These are phyloP conservation scores for Apodemia hepburni DNA, from an alignment of 2,888 invertebrate genomes.

Conservation along the genomic window DNA sequence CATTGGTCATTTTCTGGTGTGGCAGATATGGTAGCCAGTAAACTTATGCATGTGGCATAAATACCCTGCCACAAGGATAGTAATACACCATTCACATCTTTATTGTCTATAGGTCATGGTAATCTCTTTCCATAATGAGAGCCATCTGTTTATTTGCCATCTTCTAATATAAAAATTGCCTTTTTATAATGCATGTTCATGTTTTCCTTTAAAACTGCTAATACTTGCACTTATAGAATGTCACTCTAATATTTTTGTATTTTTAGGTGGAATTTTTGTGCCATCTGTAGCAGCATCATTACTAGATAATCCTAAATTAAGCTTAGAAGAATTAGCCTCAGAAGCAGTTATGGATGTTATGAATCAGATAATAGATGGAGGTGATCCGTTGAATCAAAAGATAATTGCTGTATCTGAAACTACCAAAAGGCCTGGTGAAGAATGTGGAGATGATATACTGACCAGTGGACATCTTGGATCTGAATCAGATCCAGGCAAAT, in stretches of 20 bases:
- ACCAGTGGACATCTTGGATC: constrained; percentile 53
- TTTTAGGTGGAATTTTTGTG: constrained; percentile 74
- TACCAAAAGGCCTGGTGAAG: constrained; percentile 67
- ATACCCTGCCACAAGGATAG: no score
- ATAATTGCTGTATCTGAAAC: constrained; percentile 61
- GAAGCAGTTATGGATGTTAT: constrained; percentile 85
- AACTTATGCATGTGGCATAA: no score
- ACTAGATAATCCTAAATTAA: constrained; percentile 72
- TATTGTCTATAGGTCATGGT: no score
- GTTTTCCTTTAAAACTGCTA: neutral
- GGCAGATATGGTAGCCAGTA: no score
- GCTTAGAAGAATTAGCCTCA: constrained; percentile 79
- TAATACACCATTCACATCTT: no score
- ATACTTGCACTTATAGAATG: neutral
- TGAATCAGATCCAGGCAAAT: constrained; percentile 56
- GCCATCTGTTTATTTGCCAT: no score
- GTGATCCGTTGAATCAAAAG: constrained; percentile 79
- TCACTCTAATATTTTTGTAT: neutral
- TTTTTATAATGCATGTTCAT: no score
- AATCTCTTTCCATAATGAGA: no score
- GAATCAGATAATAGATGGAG: constrained; percentile 76
- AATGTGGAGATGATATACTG: constrained; percentile 59
- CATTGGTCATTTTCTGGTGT: no score
- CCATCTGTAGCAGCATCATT: constrained; percentile 77
- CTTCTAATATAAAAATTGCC: no score